phyloP scores from a whole-genome alignment of 2,888 invertebrate species.

The Drosophila anomalata region DNA sequence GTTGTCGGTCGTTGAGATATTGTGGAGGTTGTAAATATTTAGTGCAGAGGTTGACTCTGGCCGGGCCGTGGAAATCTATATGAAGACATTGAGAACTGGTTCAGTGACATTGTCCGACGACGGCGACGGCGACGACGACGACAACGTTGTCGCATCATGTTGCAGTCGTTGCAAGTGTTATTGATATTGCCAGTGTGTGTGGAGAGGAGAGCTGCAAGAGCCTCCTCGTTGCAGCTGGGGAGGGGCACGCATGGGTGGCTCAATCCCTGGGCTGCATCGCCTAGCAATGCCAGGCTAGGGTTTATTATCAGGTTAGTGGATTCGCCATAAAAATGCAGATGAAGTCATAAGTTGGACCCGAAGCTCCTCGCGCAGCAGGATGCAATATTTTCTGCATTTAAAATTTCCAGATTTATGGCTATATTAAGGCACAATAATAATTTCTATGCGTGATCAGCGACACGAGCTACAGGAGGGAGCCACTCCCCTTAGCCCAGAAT shows the following conservation, averaged over 20 bases:
- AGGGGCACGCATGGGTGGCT: slow-evolving; percentile 80
- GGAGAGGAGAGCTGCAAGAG: neutral
- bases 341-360: slow-evolving; percentile 74
- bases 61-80: slow-evolving; percentile 59
- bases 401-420: slow-evolving; percentile 77
- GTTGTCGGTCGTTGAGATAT: slow-evolving; percentile 72
- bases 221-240: slow-evolving; percentile 7
- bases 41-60: slow-evolving; percentile 75
- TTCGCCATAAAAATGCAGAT: slow-evolving; percentile 72
- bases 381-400: slow-evolving; percentile 69
- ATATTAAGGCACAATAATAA: slow-evolving; percentile 78
- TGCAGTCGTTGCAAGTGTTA: slow-evolving; percentile 78
- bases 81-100: slow-evolving; percentile 81
- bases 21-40: slow-evolving; percentile 81
- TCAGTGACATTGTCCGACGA: slow-evolving; percentile 75
- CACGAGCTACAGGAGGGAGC: slow-evolving; percentile 52
- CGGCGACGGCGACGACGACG: slow-evolving; percentile 33
- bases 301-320: slow-evolving; percentile 68
- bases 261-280: slow-evolving; percentile 14
- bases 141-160: slow-evolving; percentile 73
- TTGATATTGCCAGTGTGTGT: slow-evolving; percentile 69
- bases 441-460: slow-evolving; percentile 74
- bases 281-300: slow-evolving; percentile 53
- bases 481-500: too few species aligned
- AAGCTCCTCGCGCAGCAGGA: slow-evolving; percentile 68